Percentiles rank a stretch among this genome's conserved stretches.
Conservation (phyloP, 2,888 invertebrate species). For the Blomia tropicalis region DNA sequence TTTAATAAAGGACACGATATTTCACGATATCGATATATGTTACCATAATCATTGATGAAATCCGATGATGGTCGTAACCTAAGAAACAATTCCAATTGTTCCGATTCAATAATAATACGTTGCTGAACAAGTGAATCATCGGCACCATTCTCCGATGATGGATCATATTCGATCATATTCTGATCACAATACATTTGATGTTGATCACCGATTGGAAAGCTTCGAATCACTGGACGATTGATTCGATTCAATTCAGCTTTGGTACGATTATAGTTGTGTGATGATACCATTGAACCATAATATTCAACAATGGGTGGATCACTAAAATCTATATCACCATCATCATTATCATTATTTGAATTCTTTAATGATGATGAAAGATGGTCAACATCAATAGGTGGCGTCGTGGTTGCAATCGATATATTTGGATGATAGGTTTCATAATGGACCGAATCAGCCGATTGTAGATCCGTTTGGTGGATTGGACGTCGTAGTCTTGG, state of each 20-base stretch:
- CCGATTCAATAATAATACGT: constrained; percentile 4
- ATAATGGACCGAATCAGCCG: background rate
- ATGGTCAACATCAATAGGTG: background rate
- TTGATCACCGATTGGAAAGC: constrained; percentile 1
- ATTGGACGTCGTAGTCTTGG: background rate
- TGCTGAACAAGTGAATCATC: constrained; percentile 8
- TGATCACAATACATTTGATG: constrained; percentile 3
- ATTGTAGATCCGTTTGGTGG: background rate
- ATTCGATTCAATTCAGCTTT: background rate
- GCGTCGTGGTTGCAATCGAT: background rate
- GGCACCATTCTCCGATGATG: background rate
- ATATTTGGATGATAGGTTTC: background rate
- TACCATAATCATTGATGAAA: background rate
- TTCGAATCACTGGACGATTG: constrained; percentile 1
- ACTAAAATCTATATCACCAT: background rate
- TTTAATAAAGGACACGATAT: background rate
- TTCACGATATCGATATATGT: background rate
- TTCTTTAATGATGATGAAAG: background rate
- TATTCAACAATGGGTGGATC: background rate
- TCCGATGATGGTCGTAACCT: background rate
- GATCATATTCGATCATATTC: background rate
- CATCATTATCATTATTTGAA: background rate
- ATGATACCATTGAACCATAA: background rate
- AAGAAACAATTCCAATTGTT: constrained; percentile 9
- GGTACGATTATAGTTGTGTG: background rate